Percentiles rank a stretch among this genome's conserved stretches.
phyloP scores from a whole-genome alignment of 2,888 invertebrate species.

The Polydrusus pterygomalis region DNA sequence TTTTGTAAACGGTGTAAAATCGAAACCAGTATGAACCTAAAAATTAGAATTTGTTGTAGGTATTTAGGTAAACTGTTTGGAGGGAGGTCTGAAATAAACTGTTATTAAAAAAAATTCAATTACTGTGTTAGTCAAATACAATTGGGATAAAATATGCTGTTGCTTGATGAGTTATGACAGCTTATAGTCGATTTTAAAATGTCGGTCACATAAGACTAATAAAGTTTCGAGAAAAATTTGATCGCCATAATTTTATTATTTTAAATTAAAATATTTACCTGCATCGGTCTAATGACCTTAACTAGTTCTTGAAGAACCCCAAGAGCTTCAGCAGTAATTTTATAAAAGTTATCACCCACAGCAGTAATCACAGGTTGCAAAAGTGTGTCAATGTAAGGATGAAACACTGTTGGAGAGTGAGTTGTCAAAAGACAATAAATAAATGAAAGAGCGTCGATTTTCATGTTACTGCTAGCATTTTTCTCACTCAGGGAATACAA shows the following conservation, averaged over 20 bases:
- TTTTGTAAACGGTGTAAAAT: conserved; percentile 85
- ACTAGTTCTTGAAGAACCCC: conserved; percentile 94
- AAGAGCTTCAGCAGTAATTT: conserved; percentile 97
- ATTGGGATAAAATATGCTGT: too few relatives aligned
- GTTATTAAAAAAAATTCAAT: too few relatives aligned
- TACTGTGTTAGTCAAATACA: too few relatives aligned
- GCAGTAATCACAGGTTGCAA: conserved; percentile 91
- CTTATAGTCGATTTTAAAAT: too few relatives aligned
- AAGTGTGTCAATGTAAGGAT: conserved; percentile 84
- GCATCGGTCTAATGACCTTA: conserved; percentile 92
- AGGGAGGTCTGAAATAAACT: too few relatives aligned
- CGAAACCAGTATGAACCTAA: conserved; percentile 71
- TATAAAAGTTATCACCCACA: conserved; percentile 97
- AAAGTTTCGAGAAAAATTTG: too few relatives aligned
- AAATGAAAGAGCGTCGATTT: conserved; percentile 96
- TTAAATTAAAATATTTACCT: conserved; percentile 68
- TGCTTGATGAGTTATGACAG: too few relatives aligned
- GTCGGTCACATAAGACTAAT: too few relatives aligned
- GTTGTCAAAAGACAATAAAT: conserved; percentile 88
- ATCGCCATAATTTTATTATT: too few relatives aligned
- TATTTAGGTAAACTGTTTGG: too few relatives aligned
- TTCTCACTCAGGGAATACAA: conserved; percentile 93
- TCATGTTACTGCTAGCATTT: conserved; percentile 97
- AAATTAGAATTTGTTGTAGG: not conserved
- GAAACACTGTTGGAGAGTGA: conserved; percentile 87